A percentile compares a stretch with the other conserved stretches of the same genome.
These are phyloP conservation scores for Macroteleia sp. DNA, from an alignment of 2,888 invertebrate species.

Conservation along the genomic window DNA sequence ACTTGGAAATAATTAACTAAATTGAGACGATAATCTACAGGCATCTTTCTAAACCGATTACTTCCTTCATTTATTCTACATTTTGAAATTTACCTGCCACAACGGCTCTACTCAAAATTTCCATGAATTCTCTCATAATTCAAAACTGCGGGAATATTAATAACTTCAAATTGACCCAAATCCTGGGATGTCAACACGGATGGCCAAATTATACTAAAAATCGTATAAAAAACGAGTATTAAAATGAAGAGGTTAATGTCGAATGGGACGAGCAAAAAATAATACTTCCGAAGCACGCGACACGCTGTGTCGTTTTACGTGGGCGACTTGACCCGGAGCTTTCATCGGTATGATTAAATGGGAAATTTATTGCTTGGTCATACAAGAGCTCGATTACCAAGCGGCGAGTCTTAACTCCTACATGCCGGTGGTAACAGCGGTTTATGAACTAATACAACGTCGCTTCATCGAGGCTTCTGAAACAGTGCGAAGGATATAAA, in stretches of 20 bases:
- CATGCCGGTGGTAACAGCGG: background rate
- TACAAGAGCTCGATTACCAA: constrained; percentile 40
- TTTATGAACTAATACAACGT: constrained; percentile 44
- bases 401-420: constrained; percentile 27
- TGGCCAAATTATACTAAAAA: constrained; percentile 9
- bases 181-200: background rate
- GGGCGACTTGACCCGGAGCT: constrained; percentile 7
- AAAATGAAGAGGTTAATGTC: constrained; percentile 46
- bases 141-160: no score
- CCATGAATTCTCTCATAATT: no score
- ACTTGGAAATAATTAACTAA: no score
- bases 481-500: constrained; percentile 1
- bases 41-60: no score
- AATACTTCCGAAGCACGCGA: constrained; percentile 37
- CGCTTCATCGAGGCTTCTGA: constrained; percentile 21
- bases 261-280: constrained; percentile 31
- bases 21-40: no score
- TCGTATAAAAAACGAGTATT: constrained; percentile 9
- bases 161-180: constrained; percentile 22
- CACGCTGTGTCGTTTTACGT: constrained; percentile 19
- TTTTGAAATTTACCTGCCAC: no score
- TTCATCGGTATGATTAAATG: constrained; percentile 48
- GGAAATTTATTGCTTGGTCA: constrained; percentile 47
- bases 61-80: no score
- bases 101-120: no score